These are phyloP conservation scores for Antennarius striatus DNA, from an alignment of 2,113 vertebrate species.

Conservation along the genomic window DNA sequence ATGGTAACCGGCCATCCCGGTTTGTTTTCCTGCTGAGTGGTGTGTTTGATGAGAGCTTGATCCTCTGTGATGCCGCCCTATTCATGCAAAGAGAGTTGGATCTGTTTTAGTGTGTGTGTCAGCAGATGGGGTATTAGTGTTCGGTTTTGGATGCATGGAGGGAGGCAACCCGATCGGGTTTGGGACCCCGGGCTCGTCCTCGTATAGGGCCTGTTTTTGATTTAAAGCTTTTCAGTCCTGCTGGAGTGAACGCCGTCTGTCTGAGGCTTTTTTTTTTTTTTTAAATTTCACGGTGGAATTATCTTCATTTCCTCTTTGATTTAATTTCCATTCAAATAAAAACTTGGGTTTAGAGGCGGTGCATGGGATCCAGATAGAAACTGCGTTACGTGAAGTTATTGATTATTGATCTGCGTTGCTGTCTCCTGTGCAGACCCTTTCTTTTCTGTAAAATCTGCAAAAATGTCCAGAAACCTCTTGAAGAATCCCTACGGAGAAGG, in stretches of 20 bases:
- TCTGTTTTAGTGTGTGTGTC: constrained; percentile 40
- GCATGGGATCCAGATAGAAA: background rate
- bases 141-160: constrained; percentile 24
- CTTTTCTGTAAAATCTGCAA: constrained; percentile 5
- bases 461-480: constrained; percentile 76
- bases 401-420: constrained; percentile 9
- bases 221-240: background rate
- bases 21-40: constrained; percentile 43
- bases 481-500: constrained; percentile 78
- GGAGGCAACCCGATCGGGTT: background rate
- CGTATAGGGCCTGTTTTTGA: background rate
- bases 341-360: background rate
- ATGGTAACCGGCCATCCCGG: background rate
- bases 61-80: constrained; percentile 46
- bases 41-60: constrained; percentile 33
- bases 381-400: background rate
- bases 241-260: background rate
- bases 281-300: background rate
- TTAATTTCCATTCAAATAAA: no score
- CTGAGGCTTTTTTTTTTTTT: background rate
- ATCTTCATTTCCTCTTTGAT: no score
- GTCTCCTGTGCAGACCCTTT: constrained; percentile 25
- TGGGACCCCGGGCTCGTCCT: background rate
- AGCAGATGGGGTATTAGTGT: constrained; percentile 56
- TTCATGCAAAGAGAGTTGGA: constrained; percentile 37